Evolutionary conservation across 2,113 vertebrate species (phyloP), one percentile per base, ranked within the genome.

Genomic region (Cacatua alba): DNA sequence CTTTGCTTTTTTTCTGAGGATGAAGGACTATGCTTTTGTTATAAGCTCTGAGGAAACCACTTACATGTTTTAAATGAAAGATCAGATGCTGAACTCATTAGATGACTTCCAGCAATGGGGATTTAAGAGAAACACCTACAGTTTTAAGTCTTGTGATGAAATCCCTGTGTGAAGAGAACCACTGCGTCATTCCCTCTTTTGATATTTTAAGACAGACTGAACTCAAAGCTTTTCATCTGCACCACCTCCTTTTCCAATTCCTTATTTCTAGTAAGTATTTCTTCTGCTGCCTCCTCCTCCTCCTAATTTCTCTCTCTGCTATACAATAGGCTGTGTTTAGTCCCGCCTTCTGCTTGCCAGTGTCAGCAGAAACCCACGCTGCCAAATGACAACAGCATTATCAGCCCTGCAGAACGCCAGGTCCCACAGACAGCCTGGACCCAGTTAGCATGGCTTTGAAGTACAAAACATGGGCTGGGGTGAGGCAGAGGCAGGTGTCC

Each of bases 391-490:
- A 60, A 28, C 3, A 11, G 77, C 69, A 71, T 64, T 8, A 6
- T 0, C 0, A 87, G 24, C 29, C 48, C 35, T 1, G 17, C 21
- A 35, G 44, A 88, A 76, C 4, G 35, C 25, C 87, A 79, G 43
- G 35, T 85, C 52, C 51, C 53, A 70, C 0, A 0, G 43, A 46
- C 28, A 88, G 39, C 44, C 68, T 60, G 71, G 41, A 86, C 69
- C 39, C 68, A 81, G 52, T 57, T 24, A 87, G n/a, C 9, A 35
- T 1, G 1, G 43, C 48, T 70, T 55, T 51, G 25, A 93, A 90
- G 33, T 10, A 72, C 63, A 78, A 91, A 72, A 28, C 46, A 74
- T 2, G 1, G 55, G 46, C 19, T 46, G 37, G 12, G 10, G 26
- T 2, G 2, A 63, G 37, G 41, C 46, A 88, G 44, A 93, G 35